These are phyloP conservation scores for Argopecten irradians DNA, from an alignment of 1,140 invertebrate species.

Conservation along the genomic window DNA sequence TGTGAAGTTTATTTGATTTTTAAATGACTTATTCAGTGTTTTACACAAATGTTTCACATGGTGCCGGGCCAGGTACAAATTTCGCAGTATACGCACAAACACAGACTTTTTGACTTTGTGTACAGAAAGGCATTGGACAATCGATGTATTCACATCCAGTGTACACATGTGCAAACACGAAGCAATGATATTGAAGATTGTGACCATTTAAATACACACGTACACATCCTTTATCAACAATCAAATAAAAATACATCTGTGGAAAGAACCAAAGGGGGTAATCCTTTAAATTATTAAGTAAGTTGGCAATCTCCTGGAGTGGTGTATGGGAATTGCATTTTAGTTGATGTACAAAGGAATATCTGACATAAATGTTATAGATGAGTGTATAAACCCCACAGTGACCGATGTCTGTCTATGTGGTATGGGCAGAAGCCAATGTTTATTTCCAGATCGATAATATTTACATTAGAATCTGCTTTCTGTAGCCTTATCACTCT, in stretches of 20 bases:
- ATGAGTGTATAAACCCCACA: not conserved
- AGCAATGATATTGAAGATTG: not conserved
- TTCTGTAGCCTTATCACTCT: not conserved
- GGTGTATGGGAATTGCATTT: not conserved
- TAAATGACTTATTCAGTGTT: not conserved
- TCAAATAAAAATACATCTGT: not conserved
- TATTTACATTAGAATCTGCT: not conserved
- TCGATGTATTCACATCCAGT: not conserved
- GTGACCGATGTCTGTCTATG: not conserved
- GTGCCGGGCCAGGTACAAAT: not conserved
- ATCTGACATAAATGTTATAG: not conserved
- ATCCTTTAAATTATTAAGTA: not conserved
- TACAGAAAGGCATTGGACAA: not conserved
- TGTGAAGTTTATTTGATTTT: slow-evolving; percentile 12
- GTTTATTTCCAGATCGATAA: not conserved
- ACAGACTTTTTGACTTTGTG: not conserved
- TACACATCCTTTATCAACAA: not conserved
- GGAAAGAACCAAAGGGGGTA: not conserved
- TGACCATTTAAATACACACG: not conserved
- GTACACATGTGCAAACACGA: not conserved
- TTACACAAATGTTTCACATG: not conserved
- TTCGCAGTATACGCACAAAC: not conserved
- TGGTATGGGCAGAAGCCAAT: not conserved
- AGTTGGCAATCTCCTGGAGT: not conserved
- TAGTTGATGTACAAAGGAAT: not conserved